phyloP scores from a whole-genome alignment of 2,797 vertebrate species.

The Xerus rutilus region DNA sequence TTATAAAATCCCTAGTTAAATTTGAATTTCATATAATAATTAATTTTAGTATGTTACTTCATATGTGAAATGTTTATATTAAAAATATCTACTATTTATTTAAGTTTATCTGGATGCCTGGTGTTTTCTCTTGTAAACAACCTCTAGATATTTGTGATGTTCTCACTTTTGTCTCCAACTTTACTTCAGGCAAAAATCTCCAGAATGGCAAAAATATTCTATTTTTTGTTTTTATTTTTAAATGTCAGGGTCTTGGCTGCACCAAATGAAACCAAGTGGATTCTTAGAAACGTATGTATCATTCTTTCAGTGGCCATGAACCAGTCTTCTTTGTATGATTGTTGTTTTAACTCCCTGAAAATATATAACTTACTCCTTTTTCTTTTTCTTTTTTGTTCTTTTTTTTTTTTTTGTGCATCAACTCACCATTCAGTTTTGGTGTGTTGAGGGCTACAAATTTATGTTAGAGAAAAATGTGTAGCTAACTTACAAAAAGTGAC shows the following conservation, averaged over 20 bases:
- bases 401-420: too few relatives aligned
- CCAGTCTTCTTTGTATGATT: neutral
- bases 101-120: neutral
- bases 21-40: conserved; percentile 26
- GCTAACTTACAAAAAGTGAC: neutral
- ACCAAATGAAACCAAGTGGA: neutral
- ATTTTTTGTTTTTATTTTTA: conserved; percentile 16
- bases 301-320: neutral
- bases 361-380: neutral
- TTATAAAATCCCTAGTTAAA: neutral
- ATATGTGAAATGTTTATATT: neutral
- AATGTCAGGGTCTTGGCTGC: conserved; percentile 5
- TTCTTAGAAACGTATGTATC: neutral
- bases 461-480: neutral
- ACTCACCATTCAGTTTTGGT: neutral
- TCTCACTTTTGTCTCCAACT: neutral
- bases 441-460: neutral
- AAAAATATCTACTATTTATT: conserved; percentile 1
- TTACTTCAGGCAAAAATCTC: neutral
- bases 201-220: conserved; percentile 1
- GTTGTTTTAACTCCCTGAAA: neutral
- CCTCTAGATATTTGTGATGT: neutral
- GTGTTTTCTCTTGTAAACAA: neutral
- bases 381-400: neutral
- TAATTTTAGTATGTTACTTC: neutral